Percentiles rank a stretch among this genome's conserved stretches.
phyloP scores from a whole-genome alignment of 2,888 invertebrate genomes.

The Lasioglossum oenotherae region DNA sequence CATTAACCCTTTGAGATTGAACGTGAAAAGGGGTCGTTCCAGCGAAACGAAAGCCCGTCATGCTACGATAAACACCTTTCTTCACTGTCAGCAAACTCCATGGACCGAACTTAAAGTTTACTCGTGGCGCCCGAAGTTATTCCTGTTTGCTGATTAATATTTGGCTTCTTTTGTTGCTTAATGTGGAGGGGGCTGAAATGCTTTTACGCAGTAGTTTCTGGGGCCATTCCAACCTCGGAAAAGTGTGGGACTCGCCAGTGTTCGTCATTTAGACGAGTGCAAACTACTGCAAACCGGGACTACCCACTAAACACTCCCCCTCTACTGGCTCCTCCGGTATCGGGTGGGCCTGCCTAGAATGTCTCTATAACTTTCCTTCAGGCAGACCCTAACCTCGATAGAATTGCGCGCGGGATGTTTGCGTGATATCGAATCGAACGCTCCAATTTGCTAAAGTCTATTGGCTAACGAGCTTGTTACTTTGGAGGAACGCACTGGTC shows the following conservation, averaged over 20 bases:
- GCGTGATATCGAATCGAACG: neutral
- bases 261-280: too few species aligned
- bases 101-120: neutral
- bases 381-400: neutral
- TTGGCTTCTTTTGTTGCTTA: neutral
- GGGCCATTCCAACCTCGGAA: too few species aligned
- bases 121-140: neutral
- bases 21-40: neutral
- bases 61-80: neutral
- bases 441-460: neutral
- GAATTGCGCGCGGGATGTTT: neutral
- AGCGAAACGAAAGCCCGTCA: neutral
- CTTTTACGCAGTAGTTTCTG: too few species aligned
- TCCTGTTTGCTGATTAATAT: neutral
- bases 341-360: too few species aligned
- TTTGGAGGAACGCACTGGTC: neutral
- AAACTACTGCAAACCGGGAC: too few species aligned
- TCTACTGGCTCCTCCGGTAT: too few species aligned
- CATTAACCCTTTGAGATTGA: conserved; percentile 13
- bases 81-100: neutral
- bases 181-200: too few species aligned
- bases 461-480: neutral
- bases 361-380: too few species aligned
- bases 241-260: too few species aligned
- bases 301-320: too few species aligned